Conservation (phyloP, 2,797 vertebrate species). For the Pampus argenteus region DNA sequence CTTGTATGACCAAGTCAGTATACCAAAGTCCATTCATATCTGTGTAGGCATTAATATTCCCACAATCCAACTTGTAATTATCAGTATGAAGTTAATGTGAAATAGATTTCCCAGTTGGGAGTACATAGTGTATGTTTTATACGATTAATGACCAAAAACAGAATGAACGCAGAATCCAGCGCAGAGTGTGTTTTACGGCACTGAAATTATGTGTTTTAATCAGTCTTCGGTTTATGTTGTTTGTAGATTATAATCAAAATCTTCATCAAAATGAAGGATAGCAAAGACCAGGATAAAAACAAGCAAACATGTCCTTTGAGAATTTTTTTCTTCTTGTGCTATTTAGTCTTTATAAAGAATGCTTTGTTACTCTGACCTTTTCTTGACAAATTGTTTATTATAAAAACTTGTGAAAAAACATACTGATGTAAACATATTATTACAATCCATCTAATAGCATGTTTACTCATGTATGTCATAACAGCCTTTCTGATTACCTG, state of each 20-base stretch:
- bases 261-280: too few species aligned
- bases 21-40: too few species aligned
- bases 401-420: neutral
- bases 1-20: too few species aligned
- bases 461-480: slow-evolving; percentile 11
- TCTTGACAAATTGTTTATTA: neutral
- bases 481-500: neutral
- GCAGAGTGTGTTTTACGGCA: neutral
- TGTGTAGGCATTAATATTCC: too few species aligned
- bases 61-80: slow-evolving; percentile 15
- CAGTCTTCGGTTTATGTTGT: neutral
- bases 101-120: slow-evolving; percentile 11
- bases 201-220: neutral
- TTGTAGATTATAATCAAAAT: too few species aligned
- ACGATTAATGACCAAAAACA: neutral
- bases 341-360: neutral
- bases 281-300: neutral
- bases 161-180: too few species aligned
- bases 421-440: neutral
- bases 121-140: neutral
- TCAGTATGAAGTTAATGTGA: slow-evolving; percentile 19
- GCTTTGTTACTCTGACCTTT: neutral
- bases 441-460: neutral
- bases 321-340: too few species aligned
- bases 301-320: neutral